These are phyloP conservation scores for Chymomyza fuscimana DNA, from an alignment of 2,888 invertebrate species.

Conservation along the genomic window DNA sequence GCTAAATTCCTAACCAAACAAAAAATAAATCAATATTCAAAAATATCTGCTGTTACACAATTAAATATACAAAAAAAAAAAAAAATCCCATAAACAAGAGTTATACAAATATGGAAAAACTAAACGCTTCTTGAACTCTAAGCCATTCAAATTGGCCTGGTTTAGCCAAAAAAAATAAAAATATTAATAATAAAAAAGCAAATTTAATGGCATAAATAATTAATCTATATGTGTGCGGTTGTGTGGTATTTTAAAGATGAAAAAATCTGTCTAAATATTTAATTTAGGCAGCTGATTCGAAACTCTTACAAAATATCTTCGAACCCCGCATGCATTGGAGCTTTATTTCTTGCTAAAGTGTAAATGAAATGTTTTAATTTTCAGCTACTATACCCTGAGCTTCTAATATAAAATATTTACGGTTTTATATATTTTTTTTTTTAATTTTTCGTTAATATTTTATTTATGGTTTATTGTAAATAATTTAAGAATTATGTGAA, in stretches of 20 bases:
- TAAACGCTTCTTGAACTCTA: slow-evolving; percentile 63
- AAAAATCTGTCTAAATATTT: too few species aligned
- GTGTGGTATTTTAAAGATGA: too few species aligned
- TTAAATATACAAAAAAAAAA: not conserved
- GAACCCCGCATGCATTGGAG: too few species aligned
- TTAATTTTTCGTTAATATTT: slow-evolving; percentile 16
- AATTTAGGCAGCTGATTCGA: too few species aligned
- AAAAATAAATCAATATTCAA: slow-evolving; percentile 13
- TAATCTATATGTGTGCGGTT: slow-evolving; percentile 30
- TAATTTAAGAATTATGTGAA: slow-evolving; percentile 79
- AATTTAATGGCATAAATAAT: slow-evolving; percentile 19
- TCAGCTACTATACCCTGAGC: slow-evolving; percentile 68
- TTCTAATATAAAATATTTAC: slow-evolving; percentile 42
- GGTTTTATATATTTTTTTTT: not conserved
- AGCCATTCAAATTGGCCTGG: slow-evolving; percentile 31
- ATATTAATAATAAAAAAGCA: slow-evolving; percentile 19
- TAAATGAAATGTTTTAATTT: slow-evolving; percentile 42
- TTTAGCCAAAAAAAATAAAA: slow-evolving; percentile 9
- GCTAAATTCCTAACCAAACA: slow-evolving; percentile 9
- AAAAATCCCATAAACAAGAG: not conserved
- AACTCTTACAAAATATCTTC: too few species aligned
- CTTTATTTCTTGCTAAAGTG: not conserved
- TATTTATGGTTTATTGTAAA: slow-evolving; percentile 69
- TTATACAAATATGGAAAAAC: slow-evolving; percentile 55
- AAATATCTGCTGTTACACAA: slow-evolving; percentile 18